These are phyloP conservation scores for Australoheros facetus DNA, from an alignment of 2,797 vertebrate species.

Conservation along the genomic window DNA sequence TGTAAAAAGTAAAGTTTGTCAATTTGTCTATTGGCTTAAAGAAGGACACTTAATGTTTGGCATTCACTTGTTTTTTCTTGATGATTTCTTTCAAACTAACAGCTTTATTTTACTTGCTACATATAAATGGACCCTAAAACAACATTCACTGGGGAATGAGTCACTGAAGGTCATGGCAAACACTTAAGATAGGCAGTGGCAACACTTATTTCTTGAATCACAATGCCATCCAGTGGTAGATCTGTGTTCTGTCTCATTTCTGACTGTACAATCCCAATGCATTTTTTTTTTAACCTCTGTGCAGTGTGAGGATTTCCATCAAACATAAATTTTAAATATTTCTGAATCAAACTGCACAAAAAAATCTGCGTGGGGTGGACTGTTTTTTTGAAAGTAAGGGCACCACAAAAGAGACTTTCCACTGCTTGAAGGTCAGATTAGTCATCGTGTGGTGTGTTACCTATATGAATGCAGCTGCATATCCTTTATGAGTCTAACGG, in stretches of 20 bases:
- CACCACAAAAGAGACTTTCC: neutral
- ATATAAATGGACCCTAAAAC: constrained; percentile 54
- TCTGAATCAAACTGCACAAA: neutral
- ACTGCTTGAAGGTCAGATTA: neutral
- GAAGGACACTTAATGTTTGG: constrained; percentile 63
- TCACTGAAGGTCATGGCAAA: constrained; percentile 54
- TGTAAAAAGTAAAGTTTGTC: constrained; percentile 42
- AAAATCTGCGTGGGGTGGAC: neutral
- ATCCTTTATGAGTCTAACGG: neutral
- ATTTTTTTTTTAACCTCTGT: neutral
- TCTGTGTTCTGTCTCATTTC: neutral
- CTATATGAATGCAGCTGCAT: neutral
- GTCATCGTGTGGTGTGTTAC: neutral
- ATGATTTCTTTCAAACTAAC: constrained; percentile 54
- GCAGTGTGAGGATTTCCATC: neutral
- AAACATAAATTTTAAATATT: neutral
- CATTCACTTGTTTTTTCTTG: constrained; percentile 46
- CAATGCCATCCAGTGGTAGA: constrained; percentile 76
- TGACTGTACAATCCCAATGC: neutral
- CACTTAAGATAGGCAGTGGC: neutral
- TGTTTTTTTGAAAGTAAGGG: neutral
- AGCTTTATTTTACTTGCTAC: constrained; percentile 51
- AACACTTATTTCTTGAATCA: constrained; percentile 52
- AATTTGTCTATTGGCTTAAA: constrained; percentile 43
- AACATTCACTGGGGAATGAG: constrained; percentile 44